phyloP scores from a whole-genome alignment of 2,113 vertebrate genomes.

The Lampris megalopsis region DNA sequence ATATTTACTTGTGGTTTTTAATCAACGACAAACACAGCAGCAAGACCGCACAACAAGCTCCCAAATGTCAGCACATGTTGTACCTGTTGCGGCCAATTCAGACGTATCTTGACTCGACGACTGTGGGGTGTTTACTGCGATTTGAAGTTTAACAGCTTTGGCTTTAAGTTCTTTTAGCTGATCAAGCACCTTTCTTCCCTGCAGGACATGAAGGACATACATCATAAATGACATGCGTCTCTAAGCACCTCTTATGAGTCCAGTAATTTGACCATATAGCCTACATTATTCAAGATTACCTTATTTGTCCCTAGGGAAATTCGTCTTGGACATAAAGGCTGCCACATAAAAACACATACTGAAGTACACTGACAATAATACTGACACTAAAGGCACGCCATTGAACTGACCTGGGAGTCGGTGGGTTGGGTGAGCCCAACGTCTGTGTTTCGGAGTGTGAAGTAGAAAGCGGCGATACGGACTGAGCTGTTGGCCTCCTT shows the following conservation, averaged over 20 bases:
- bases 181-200: conserved; percentile 81
- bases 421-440: conserved; percentile 26
- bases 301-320: too few relatives aligned
- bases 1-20: background rate
- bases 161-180: conserved; percentile 72
- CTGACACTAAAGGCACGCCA: too few relatives aligned
- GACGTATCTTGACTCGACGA: conserved; percentile 64
- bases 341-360: too few relatives aligned
- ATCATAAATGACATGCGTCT: background rate
- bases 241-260: background rate
- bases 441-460: conserved; percentile 72
- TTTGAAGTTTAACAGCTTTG: conserved; percentile 75
- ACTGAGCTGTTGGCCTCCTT: conserved; percentile 75
- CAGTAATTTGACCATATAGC: too few relatives aligned
- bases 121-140: conserved; percentile 83
- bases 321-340: too few relatives aligned
- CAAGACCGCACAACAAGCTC: background rate
- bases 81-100: conserved; percentile 78
- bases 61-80: background rate
- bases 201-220: background rate
- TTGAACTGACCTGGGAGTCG: conserved; percentile 67
- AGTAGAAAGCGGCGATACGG: conserved; percentile 83
- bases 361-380: too few relatives aligned
- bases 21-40: background rate
- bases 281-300: too few relatives aligned